Base-by-base conservation (phyloP, 37 sponge, comb jelly and placozoan genomes). In the Theonella swinhoei region DNA sequence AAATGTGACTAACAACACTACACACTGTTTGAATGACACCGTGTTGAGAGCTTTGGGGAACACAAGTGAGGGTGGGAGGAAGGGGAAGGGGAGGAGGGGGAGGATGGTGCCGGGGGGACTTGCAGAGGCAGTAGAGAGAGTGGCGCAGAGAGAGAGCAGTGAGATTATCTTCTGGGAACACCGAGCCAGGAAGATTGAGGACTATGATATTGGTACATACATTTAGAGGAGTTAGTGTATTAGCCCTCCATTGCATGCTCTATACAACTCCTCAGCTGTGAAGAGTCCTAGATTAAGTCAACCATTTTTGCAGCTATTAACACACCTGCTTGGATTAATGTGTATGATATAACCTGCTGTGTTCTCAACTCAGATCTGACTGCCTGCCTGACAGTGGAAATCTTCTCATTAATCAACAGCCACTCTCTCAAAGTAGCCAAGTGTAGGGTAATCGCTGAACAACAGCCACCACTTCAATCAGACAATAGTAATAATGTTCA, bases 151-250 rank as follows among this genome's bases (percentile, higher is more conserved):
- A 58, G 88, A 80, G 69, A 75, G 38, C 4, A 47, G 75, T 1
- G 88, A 87, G 74, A 47, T 87, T 28, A 31, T 82, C 4, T 87
- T 80, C 42, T 87, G 76, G 75, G 88, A 87, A 54, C 88, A 87
- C 70, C 58, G 30, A 68, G 70, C 39, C 5, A 87, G 42, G 60
- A 42, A 11, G 1, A 1, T 42, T 34, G 58, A 65, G n/a, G 76
- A 76, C 8, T 36, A 40, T 22, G 75, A 80, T 9, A 62, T 54
- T 42, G 80, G 81, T 87, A 66, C 2, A 42, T 58, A 42, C 29
- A 7, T 14, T 38, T 72, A 9, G 0, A 35, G 1, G 7, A 19
- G 11, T 8, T 63, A 5, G 31, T 25, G 41, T 75, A 9, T 47
- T 26, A 47, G 9, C 39, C 7, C 8, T 34, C n/a, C n/a, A n/a